Base-by-base conservation (phyloP, 2,888 invertebrate genomes). In the Petrolisthes cinctipes region DNA sequence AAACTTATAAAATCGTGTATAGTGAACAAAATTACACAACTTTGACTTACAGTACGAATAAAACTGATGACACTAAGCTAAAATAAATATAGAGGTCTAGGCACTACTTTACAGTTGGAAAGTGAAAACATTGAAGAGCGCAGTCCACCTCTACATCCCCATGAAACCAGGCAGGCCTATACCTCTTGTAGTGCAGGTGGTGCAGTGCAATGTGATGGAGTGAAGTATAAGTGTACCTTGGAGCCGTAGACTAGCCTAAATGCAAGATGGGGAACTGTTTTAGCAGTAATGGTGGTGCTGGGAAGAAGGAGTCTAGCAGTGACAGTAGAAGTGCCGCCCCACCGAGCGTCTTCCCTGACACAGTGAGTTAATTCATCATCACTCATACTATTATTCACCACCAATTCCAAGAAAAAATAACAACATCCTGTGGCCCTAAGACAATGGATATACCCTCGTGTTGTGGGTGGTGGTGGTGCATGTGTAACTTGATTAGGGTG, bases 221-320 rank as follows among this genome's bases (percentile, higher is more conserved):
- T 83, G 83, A 83, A 71, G 83, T 80, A 78, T 23, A 20, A 57
- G 61, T 83, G 80, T 57, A 23, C 17, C 51, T 51, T 54, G 61
- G 71, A 61, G 66, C 56, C 57, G 68, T 83, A 37, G 82, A 56
- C 20, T 86, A 81, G 82, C 73, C 56, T 53, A 53, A 80, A 79
- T 23, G 7, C 68, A 83, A 83, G 37, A 89, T 89, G 89, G 89
- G 89, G 68, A 89, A 89, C 79, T 89, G 89, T 84, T 89, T 89
- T 86, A 86, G 89, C 57, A 89, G 86, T 75, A 82, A 73, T 85
- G 23, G 78, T 20, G 84, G 89, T n/a, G n/a, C 80, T 37, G 86
- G 86, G 73, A 86, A 85, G 20, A 89, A 89, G 71, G 86, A 89
- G 17, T 61, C 86, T 17, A 81, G 37, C 68, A 75, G 68, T 71